These are phyloP conservation scores for Trachelus stipa DNA, from an alignment of 2,888 invertebrate genomes.

Conservation along the genomic window DNA sequence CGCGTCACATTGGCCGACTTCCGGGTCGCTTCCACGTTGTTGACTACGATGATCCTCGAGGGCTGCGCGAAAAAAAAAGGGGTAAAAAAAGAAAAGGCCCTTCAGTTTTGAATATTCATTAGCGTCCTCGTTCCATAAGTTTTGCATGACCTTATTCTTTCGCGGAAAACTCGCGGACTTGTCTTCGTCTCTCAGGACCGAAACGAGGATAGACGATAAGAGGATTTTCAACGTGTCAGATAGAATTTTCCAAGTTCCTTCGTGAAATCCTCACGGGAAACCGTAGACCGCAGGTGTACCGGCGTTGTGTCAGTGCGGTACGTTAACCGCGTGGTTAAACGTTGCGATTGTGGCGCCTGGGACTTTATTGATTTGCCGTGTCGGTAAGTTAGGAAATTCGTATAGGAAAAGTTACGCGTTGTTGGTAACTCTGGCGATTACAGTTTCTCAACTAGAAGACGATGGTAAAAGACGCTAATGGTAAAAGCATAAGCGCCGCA, in stretches of 20 bases:
- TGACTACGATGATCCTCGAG: conserved; percentile 37
- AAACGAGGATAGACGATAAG: background rate
- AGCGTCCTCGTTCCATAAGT: conserved; percentile 47
- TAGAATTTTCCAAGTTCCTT: background rate
- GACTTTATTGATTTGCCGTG: background rate
- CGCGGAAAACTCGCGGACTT: conserved; percentile 19
- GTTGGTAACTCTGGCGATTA: background rate
- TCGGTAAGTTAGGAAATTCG: background rate
- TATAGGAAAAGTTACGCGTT: background rate
- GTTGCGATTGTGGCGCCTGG: background rate
- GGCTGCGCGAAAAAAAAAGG: conserved; percentile 17
- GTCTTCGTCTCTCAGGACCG: background rate
- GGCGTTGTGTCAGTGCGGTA: background rate
- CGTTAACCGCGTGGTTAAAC: background rate
- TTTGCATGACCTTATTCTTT: conserved; percentile 47
- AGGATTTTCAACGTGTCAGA: background rate
- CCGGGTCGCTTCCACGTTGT: conserved; percentile 42
- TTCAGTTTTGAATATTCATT: conserved; percentile 60
- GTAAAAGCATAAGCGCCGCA: too few species aligned
- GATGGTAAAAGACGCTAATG: too few species aligned
- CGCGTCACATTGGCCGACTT: conserved; percentile 30
- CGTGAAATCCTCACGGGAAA: background rate
- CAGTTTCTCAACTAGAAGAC: background rate
- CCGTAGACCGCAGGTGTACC: background rate
- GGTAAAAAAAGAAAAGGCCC: conserved; percentile 42